These are phyloP conservation scores for Tapirus indicus DNA, from an alignment of 2,797 vertebrate genomes.

Conservation along the genomic window DNA sequence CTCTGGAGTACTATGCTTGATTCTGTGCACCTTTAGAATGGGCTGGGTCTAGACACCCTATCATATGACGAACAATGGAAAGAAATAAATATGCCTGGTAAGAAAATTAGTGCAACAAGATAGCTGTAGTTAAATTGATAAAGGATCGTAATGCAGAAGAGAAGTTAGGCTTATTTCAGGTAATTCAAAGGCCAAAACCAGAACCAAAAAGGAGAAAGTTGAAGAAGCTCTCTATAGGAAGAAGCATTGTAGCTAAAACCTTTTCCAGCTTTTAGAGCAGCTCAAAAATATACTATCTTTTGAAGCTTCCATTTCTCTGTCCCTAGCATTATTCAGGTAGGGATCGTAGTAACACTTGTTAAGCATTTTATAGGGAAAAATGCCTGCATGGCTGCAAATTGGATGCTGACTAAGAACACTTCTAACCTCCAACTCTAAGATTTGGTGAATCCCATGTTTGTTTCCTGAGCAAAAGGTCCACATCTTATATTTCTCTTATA, in stretches of 20 bases:
- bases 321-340: not conserved
- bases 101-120: conserved; percentile 4
- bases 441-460: not conserved
- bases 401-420: not conserved
- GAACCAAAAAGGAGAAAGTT: conserved; percentile 1
- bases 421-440: conserved; percentile 5
- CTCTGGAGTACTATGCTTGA: not conserved
- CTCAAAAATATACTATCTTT: conserved; percentile 11
- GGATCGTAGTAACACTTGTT: not conserved
- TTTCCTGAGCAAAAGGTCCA: conserved; percentile 6
- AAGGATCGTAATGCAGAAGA: not conserved
- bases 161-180: not conserved
- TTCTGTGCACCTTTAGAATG: not conserved
- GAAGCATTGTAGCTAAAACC: not conserved
- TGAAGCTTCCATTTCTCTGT: conserved; percentile 2
- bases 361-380: not conserved
- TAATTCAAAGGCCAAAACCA: conserved; percentile 44
- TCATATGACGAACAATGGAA: not conserved
- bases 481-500: not conserved
- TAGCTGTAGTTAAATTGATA: not conserved
- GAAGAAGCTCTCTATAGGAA: not conserved
- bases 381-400: not conserved
- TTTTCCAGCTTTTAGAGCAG: not conserved
- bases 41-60: not conserved
- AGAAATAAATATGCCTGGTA: conserved; percentile 19